Evolutionary conservation across 2,113 vertebrate genomes (phyloP).

Genomic region (Harpagus bidentatus): DNA sequence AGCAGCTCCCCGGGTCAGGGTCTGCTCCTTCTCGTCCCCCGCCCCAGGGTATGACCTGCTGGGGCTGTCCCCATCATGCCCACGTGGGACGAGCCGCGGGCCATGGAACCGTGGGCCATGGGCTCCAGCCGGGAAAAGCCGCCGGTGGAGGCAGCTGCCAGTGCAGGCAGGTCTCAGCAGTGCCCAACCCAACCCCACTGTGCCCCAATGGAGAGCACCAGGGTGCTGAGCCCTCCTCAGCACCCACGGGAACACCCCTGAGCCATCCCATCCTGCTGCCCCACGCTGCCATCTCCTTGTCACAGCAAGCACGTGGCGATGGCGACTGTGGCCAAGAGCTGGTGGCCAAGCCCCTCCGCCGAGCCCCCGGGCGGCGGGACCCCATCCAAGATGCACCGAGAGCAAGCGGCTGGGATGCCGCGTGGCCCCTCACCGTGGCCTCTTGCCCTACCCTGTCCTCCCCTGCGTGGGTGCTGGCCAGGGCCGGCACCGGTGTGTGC

Average conservation of each 20-base stretch:
- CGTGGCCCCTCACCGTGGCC: background rate
- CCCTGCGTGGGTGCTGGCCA: background rate
- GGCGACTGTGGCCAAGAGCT: background rate
- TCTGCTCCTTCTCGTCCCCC: background rate
- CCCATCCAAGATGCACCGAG: fast-evolving
- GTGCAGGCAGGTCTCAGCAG: background rate
- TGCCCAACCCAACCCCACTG: background rate
- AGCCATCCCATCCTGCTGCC: background rate
- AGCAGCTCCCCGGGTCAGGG: fast-evolving
- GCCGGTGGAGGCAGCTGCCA: too few species aligned
- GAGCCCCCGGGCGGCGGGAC: background rate
- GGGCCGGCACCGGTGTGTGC: background rate
- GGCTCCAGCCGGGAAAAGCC: background rate
- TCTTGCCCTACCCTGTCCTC: background rate
- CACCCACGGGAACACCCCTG: background rate
- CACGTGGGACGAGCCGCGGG: fast-evolving
- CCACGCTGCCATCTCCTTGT: background rate
- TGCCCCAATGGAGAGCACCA: background rate
- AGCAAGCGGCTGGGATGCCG: fast-evolving
- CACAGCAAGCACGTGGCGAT: fast-evolving
- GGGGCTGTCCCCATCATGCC: background rate
- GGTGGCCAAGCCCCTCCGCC: background rate
- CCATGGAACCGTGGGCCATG: fast-evolving
- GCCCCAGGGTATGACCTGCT: fast-evolving
- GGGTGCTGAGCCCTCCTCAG: too few species aligned